A percentile compares a stretch with the other conserved stretches of the same genome.
Evolutionary conservation across 2,888 invertebrate genomes (phyloP).

Genomic region (Rotaria macrura): DNA sequence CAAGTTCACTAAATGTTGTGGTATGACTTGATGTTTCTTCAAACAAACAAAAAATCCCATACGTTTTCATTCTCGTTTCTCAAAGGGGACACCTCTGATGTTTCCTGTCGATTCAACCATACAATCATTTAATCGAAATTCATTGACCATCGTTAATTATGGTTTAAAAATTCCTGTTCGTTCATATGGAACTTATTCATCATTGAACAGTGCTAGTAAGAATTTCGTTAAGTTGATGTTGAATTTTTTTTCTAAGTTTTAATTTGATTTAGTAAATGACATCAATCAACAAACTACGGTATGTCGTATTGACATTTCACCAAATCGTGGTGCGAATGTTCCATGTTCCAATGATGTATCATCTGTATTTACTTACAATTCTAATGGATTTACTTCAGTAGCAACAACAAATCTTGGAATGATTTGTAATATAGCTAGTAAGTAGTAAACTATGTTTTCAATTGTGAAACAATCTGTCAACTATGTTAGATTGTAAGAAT

Average conservation of each 20-base stretch:
- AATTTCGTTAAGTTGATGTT: no score
- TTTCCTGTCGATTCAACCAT: not conserved
- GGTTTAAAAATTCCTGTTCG: not conserved
- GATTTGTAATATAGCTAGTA: conserved; percentile 27
- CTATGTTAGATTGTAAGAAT: no score
- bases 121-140: not conserved
- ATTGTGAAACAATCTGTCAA: no score
- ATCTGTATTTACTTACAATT: conserved; percentile 9
- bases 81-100: not conserved
- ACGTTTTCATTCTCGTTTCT: not conserved
- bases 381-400: not conserved
- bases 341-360: conserved; percentile 25
- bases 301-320: not conserved
- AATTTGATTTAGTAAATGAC: no score
- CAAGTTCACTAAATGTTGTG: not conserved
- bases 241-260: no score
- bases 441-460: not conserved
- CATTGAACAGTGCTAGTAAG: not conserved
- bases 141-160: not conserved
- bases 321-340: conserved; percentile 23
- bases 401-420: conserved; percentile 19
- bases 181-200: not conserved
- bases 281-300: not conserved
- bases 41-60: not conserved
- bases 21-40: no score